Percentiles rank a stretch among this genome's conserved stretches.
Evolutionary conservation across 1,140 invertebrate genomes (phyloP).

Genomic region (Drosophila pallidifrons): DNA sequence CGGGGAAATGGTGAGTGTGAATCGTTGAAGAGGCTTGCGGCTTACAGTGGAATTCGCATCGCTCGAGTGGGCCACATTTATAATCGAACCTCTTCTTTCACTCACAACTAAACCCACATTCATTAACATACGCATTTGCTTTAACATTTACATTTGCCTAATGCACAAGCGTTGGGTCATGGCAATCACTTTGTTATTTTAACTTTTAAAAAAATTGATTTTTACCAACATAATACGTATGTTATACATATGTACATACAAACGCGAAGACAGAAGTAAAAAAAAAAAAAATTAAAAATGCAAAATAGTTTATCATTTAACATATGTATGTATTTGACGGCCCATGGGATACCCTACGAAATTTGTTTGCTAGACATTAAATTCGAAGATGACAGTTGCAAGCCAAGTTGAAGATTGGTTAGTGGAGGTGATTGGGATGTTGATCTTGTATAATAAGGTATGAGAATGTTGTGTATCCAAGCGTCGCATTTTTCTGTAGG

Average conservation of each 20-base stretch:
- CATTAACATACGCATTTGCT: slow-evolving; percentile 6
- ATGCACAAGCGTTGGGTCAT: slow-evolving; percentile 56
- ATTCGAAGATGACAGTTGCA: slow-evolving; percentile 56
- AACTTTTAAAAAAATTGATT: too few species aligned
- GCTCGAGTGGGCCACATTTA: slow-evolving; percentile 54
- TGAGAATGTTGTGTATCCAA: neutral
- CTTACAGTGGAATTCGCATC: slow-evolving; percentile 42
- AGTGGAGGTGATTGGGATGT: too few species aligned
- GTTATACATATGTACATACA: slow-evolving; percentile 45
- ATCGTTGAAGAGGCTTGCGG: neutral
- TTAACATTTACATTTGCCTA: slow-evolving; percentile 55
- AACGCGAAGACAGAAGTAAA: slow-evolving; percentile 4
- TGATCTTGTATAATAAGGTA: too few species aligned
- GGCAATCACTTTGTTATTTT: slow-evolving; percentile 1
- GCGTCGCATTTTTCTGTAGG: neutral
- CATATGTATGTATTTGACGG: slow-evolving; percentile 70
- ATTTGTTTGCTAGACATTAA: slow-evolving; percentile 67
- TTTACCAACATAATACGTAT: too few species aligned
- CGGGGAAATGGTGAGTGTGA: slow-evolving; percentile 6
- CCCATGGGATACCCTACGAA: slow-evolving; percentile 51
- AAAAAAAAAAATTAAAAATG: slow-evolving; percentile 72
- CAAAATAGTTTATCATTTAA: slow-evolving; percentile 83
- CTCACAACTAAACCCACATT: slow-evolving; percentile 6
- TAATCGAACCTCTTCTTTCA: slow-evolving; percentile 16
- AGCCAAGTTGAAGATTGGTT: too few species aligned